These are phyloP conservation scores for Onthophagus taurus DNA, from an alignment of 1,140 invertebrate genomes.

Conservation along the genomic window DNA sequence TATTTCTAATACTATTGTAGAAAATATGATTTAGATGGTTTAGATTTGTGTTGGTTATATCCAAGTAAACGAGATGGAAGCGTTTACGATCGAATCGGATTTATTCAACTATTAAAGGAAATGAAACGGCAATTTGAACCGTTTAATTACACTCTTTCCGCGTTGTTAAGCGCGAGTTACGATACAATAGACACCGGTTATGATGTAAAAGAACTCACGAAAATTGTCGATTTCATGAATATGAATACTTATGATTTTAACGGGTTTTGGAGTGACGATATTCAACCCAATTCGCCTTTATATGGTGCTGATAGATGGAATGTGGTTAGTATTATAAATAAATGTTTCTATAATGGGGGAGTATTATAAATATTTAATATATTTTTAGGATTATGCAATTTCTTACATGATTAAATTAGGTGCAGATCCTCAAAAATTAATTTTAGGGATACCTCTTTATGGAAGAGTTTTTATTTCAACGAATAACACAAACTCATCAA, in stretches of 20 bases:
- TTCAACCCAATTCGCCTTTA: slow-evolving; percentile 59
- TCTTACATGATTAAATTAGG: slow-evolving; percentile 64
- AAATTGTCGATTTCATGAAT: slow-evolving; percentile 66
- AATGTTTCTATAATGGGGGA: not conserved
- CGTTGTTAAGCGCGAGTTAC: slow-evolving; percentile 59
- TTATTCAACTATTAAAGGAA: slow-evolving; percentile 58
- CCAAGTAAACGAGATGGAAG: slow-evolving; percentile 58
- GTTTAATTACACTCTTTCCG: slow-evolving; percentile 50
- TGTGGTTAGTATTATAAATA: slow-evolving; percentile 42
- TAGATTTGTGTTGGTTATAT: slow-evolving; percentile 75
- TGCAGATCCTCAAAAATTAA: slow-evolving; percentile 63
- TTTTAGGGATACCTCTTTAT: slow-evolving; percentile 75
- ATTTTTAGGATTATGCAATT: slow-evolving; percentile 55
- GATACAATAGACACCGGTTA: slow-evolving; percentile 58
- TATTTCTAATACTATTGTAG: slow-evolving; percentile 42
- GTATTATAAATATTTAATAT: slow-evolving; percentile 20
- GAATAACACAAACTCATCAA: slow-evolving; percentile 16
- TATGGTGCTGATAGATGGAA: slow-evolving; percentile 40
- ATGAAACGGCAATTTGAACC: slow-evolving; percentile 46
- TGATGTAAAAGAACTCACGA: slow-evolving; percentile 55
- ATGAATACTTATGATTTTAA: slow-evolving; percentile 83
- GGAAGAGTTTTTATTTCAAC: slow-evolving; percentile 65
- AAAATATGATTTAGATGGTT: slow-evolving; percentile 62
- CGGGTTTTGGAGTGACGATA: slow-evolving; percentile 62
- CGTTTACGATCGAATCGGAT: slow-evolving; percentile 62